Conservation (phyloP, 1,140 invertebrate species). For the Aphaenogaster ashmeadi region DNA sequence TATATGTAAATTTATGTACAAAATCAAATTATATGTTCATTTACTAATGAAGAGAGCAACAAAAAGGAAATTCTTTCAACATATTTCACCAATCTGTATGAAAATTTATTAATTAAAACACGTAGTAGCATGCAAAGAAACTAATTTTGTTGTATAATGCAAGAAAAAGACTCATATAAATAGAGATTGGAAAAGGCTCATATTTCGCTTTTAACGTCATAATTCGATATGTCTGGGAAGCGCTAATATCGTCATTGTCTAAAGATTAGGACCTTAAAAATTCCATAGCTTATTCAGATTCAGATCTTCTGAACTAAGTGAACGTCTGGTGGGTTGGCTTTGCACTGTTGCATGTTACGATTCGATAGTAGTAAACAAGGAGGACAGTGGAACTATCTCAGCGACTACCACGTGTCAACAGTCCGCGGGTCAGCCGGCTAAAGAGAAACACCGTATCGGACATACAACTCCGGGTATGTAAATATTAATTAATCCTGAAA, state of each 20-base stretch:
- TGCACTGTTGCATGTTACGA: slow-evolving; percentile 88
- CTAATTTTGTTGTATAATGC: too few relatives aligned
- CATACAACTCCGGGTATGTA: slow-evolving; percentile 86
- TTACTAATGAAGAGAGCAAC: too few relatives aligned
- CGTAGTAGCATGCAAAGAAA: too few relatives aligned
- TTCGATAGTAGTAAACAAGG: slow-evolving; percentile 87
- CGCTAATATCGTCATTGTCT: slow-evolving; percentile 20
- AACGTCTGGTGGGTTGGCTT: slow-evolving; percentile 86
- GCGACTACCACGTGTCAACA: slow-evolving; percentile 78
- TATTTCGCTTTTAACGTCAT: slow-evolving; percentile 22
- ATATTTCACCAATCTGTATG: too few relatives aligned
- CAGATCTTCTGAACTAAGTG: slow-evolving; percentile 81
- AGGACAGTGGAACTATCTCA: slow-evolving; percentile 83
- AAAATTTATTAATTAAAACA: too few relatives aligned
- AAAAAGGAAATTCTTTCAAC: too few relatives aligned
- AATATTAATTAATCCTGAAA: slow-evolving; percentile 39
- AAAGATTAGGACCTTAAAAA: slow-evolving; percentile 52
- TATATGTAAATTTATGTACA: too few relatives aligned
- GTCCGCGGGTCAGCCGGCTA: slow-evolving; percentile 80
- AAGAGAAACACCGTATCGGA: slow-evolving; percentile 85
- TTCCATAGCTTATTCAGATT: slow-evolving; percentile 65
- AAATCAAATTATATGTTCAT: too few relatives aligned
- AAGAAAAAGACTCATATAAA: background rate
- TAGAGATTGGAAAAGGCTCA: background rate
- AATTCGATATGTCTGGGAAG: background rate